Base-by-base conservation (phyloP, 2,888 invertebrate genomes). In the Blastobasis lacticolella region DNA sequence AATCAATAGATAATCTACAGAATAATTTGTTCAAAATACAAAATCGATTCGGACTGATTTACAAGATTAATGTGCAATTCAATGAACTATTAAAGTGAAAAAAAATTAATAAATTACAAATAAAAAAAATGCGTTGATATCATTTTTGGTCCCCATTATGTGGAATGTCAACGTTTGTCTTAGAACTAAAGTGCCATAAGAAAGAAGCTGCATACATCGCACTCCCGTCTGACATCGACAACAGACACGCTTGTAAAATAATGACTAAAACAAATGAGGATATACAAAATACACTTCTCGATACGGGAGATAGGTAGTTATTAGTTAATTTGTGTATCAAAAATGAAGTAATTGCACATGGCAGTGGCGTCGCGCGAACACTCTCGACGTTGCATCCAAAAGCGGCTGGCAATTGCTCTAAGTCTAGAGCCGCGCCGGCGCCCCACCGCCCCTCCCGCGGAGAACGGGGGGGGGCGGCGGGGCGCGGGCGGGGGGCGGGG, bases 371-470 rank as follows among this genome's bases (percentile, higher is more conserved):
- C 75, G 75, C 78, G 81, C 82, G 75, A 81, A 83, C 81, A 82
- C 81, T 78, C 78, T 75, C 73, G 74, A 80, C 72, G 69, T 78
- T 81, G 80, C 75, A 79, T 69, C 73, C 72, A 64, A 73, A 86
- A 86, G 86, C 86, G 78, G 87, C 84, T 87, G 87, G 87, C 87
- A 85, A 83, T 86, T 82, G 85, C 76, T 75, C 80, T 82, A 84
- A 66, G 71, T 64, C 78, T 83, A 84, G 71, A 66, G 65, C 23
- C 23, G 23, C 23, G 23, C 23, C 23, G 23, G 23, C 23, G 23
- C 23, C 23, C 23, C 1, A 3, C 23, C 23, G 23, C 3, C 23
- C 23, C n/a, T n/a, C 23, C 23, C 23, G 23, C 23, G 23, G 23
- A 2, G n/a, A n/a, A n/a, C 62, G 63, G 57, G 67, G 64, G 57